Conservation (phyloP, 2,888 invertebrate species). For the Amphipyra tragopoginis region DNA sequence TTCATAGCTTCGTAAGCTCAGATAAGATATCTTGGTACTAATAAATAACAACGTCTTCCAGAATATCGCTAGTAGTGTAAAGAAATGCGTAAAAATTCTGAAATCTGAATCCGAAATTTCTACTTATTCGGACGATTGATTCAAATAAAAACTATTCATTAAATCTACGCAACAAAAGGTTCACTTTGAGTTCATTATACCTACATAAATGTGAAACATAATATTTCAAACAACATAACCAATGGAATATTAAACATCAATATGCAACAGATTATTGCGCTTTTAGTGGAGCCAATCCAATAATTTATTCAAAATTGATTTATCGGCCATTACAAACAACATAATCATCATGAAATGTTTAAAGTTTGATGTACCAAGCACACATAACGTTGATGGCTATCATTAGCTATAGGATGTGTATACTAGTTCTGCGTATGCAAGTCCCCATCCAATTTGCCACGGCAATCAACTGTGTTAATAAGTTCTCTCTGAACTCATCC, state of each 20-base stretch:
- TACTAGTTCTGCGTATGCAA: constrained; percentile 65
- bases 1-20: no score
- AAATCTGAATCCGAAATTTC: no score
- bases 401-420: constrained; percentile 55
- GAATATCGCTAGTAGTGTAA: no score
- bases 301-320: constrained; percentile 47
- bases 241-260: constrained; percentile 3
- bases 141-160: no score
- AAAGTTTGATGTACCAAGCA: constrained; percentile 45
- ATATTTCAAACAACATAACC: no score
- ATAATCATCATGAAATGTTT: constrained; percentile 32
- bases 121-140: no score
- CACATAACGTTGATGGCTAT: constrained; percentile 55
- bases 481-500: constrained; percentile 70
- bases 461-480: constrained; percentile 82
- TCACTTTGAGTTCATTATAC: no score
- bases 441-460: constrained; percentile 79
- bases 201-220: no score
- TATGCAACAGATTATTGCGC: constrained; percentile 36
- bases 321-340: constrained; percentile 29
- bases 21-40: no score
- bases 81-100: no score
- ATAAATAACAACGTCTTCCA: no score
- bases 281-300: constrained; percentile 25
- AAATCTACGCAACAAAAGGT: no score